phyloP scores from a whole-genome alignment of 1,140 invertebrate species.

The Scaptomyza hsui region DNA sequence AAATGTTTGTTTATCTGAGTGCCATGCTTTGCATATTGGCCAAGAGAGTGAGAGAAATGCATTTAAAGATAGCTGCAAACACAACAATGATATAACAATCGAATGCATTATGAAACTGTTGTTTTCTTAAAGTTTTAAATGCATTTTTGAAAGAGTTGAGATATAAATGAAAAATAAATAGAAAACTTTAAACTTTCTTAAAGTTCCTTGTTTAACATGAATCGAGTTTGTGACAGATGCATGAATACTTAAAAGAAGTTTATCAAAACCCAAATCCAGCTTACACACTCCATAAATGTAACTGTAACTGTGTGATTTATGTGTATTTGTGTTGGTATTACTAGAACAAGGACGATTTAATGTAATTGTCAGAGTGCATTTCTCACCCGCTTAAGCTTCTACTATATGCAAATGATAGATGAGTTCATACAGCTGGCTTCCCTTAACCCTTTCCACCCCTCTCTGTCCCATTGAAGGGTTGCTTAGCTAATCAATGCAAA shows the following conservation, averaged over 20 bases:
- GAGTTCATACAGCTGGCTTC: conserved; percentile 45
- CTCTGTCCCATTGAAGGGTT: conserved; percentile 33
- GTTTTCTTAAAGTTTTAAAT: too few relatives aligned
- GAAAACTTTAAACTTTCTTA: too few relatives aligned
- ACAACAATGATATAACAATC: too few relatives aligned
- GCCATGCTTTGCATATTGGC: conserved; percentile 43
- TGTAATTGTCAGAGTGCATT: conserved; percentile 16
- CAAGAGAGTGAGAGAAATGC: too few relatives aligned
- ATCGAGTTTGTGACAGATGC: conserved; percentile 25
- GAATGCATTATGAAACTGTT: too few relatives aligned
- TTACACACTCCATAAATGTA: conserved; percentile 45
- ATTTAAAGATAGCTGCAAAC: not conserved
- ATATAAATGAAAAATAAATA: too few relatives aligned
- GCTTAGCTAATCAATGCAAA: conserved; percentile 59
- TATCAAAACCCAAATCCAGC: conserved; percentile 8
- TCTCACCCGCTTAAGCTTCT: conserved; percentile 6
- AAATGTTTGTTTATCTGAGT: conserved; percentile 34
- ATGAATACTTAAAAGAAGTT: not conserved
- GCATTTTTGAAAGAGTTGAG: too few relatives aligned
- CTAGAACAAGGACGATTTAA: not conserved
- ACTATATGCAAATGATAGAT: conserved; percentile 73
- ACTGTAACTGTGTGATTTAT: conserved; percentile 38
- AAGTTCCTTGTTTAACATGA: too few relatives aligned
- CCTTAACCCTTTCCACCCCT: conserved; percentile 53
- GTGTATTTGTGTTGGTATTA: conserved; percentile 15